phyloP scores from a whole-genome alignment of 2,113 vertebrate genomes.

The Tiliqua scincoides region DNA sequence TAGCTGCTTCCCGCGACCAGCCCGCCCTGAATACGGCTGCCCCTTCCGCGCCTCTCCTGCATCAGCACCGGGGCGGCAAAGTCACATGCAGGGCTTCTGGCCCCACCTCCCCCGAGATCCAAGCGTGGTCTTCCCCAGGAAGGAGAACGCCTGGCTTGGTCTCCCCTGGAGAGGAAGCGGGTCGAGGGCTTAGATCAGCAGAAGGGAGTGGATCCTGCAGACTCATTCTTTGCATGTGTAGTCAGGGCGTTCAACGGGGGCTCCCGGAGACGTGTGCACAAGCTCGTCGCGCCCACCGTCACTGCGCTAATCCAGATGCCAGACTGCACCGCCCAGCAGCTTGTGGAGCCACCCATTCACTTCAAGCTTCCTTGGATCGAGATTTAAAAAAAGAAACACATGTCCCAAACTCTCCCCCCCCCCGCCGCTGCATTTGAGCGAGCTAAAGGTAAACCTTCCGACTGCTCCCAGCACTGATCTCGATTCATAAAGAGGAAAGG shows the following conservation, averaged over 20 bases:
- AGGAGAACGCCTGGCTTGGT: neutral
- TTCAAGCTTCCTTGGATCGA: neutral
- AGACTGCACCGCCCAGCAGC: neutral
- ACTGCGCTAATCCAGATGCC: neutral
- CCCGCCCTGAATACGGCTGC: neutral
- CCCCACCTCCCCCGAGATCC: neutral
- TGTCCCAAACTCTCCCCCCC: neutral
- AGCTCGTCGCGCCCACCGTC: neutral
- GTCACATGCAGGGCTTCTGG: neutral
- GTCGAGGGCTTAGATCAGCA: neutral
- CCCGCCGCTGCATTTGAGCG: neutral
- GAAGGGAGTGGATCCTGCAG: neutral
- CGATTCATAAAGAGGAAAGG: conserved; percentile 60
- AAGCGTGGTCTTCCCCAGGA: neutral
- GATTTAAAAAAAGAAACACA: neutral
- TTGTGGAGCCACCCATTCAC: neutral
- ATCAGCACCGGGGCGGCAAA: neutral
- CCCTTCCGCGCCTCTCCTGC: neutral
- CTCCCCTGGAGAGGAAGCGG: neutral
- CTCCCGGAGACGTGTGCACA: neutral
- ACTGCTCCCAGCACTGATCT: conserved; percentile 56
- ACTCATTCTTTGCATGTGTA: neutral
- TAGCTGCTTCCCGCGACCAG: neutral
- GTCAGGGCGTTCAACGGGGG: neutral
- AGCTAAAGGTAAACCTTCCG: conserved; percentile 66